Evolutionary conservation across 2,888 invertebrate genomes (phyloP), one percentile per base, ranked within the genome.

Genomic region (Diarsia rubi): DNA sequence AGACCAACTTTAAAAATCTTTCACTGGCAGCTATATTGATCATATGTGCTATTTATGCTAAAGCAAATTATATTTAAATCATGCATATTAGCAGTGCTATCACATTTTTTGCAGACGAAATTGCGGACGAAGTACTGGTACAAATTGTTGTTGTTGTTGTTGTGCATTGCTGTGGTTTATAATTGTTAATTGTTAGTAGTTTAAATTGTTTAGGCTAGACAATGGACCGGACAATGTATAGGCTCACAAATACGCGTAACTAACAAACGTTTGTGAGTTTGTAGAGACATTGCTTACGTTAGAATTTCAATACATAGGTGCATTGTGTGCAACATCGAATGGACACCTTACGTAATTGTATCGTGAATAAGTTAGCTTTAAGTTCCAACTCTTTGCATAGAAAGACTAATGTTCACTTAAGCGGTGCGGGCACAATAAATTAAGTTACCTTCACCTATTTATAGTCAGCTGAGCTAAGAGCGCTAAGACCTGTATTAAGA

Each of bases 361-460:
- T 82, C 27, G 52, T 67, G 73, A 76, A 80, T 73, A 73, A 71
- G 49, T 62, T 64, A 67, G 62, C 31, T 60, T 47, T 66, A 62
- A 60, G 37, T 42, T 54, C 24, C 27, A 57, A 74, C 47, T 73
- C 70, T 60, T 57, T 45, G 45, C 24, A 31, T 69, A 57, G 52
- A 49, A 65, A 70, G 45, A 69, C 27, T 52, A 82, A 68, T 74
- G 49, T 69, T 49, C 69, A 75, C 31, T 42, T 75, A 74, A 52
- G 57, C 52, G 12, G 27, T 59, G 57, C 72, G 47, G 71, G 60
- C 31, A 67, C 72, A 49, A 79, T 79, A 75, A 76, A 82, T 79
- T 75, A 69, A 70, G 57, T 73, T 62, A 75, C 85, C 77, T 87
- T 79, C 74, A 86, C 72, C 62, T 75, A 82, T 82, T 79, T 84